These are phyloP conservation scores for Hypothenemus hampei DNA, from an alignment of 1,140 invertebrate genomes.

Conservation along the genomic window DNA sequence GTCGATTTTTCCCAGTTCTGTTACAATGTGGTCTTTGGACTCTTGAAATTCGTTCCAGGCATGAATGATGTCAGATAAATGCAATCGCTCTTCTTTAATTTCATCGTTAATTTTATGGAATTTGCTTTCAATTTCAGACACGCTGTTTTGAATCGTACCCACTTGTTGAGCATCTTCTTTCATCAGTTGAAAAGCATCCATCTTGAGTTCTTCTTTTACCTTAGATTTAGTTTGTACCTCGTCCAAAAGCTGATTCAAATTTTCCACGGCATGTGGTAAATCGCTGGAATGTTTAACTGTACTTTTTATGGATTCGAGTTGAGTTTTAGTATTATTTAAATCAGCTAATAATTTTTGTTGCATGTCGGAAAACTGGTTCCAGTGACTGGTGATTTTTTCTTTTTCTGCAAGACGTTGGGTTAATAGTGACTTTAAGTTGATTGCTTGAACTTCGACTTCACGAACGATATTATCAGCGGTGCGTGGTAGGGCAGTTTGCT, in stretches of 20 bases:
- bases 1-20: constrained; percentile 62
- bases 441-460: constrained; percentile 64
- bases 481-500: constrained; percentile 59
- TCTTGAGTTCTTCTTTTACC: constrained; percentile 57
- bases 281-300: constrained; percentile 51
- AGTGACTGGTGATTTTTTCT: constrained; percentile 62
- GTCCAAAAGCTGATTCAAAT: constrained; percentile 52
- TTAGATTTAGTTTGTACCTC: constrained; percentile 50
- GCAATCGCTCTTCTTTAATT: constrained; percentile 68
- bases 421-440: constrained; percentile 59
- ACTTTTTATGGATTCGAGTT: constrained; percentile 53
- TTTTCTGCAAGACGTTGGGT: constrained; percentile 60
- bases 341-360: constrained; percentile 61
- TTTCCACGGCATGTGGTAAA: constrained; percentile 56
- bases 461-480: constrained; percentile 63
- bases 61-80: constrained; percentile 65
- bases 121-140: constrained; percentile 68
- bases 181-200: constrained; percentile 70
- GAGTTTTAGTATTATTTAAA: constrained; percentile 52
- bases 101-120: constrained; percentile 74
- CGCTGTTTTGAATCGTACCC: constrained; percentile 69
- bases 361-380: constrained; percentile 58
- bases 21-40: constrained; percentile 61
- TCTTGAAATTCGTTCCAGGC: constrained; percentile 73
- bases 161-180: constrained; percentile 75